Base-by-base conservation (phyloP, 53 echinoderm and acorn worm species). In the Patiria pectinifera region DNA sequence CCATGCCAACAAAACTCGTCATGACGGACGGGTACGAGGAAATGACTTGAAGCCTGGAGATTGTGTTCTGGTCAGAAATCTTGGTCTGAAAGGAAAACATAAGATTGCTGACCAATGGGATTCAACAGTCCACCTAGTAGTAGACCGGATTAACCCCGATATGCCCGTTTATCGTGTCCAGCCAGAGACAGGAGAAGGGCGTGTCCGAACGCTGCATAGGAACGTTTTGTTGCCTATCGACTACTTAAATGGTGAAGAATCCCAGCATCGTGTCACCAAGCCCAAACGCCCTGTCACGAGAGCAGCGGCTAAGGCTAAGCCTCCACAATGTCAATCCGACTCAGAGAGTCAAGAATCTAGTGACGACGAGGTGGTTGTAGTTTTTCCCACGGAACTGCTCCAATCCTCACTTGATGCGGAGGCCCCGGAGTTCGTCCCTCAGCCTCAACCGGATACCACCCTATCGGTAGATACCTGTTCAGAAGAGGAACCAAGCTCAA, bases 41-140 rank as follows among this genome's bases (percentile, higher is more conserved):
- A 59, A 82, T 45, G 23, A 48, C 7, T 49, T 94, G 2, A 18
- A 81, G 25, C 14, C 21, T 13, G 89, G 83, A 5, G 94, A 94
- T 63, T 53, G 66, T 7, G 94, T 94, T 6, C 70, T 92, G 9
- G 85, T 94, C 15, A 49, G 84, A 25, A 86, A 82, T 21, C 74
- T 94, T 7, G 94, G 91, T 0, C 77, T 94, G 43, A 87, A 92
- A 43, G 94, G 94, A 25, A 72, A 53, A 21, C 94, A 94, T 24
- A 94, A 94, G 22, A 53, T 94, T 7, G 87, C 87, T 21, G 87
- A 91, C 49, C 58, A 72, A 23, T 94, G 94, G 94, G 75, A 87
- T 23, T 21, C 84, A 45, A 62, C 66, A 6, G 69, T 87, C 2
- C 87, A 87, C 69, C 11, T 9, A 0, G 89, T 92, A 1, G 49